Evolutionary conservation across 2,113 vertebrate genomes (phyloP), one percentile per base, ranked within the genome.

Genomic region (Petromus typicus): DNA sequence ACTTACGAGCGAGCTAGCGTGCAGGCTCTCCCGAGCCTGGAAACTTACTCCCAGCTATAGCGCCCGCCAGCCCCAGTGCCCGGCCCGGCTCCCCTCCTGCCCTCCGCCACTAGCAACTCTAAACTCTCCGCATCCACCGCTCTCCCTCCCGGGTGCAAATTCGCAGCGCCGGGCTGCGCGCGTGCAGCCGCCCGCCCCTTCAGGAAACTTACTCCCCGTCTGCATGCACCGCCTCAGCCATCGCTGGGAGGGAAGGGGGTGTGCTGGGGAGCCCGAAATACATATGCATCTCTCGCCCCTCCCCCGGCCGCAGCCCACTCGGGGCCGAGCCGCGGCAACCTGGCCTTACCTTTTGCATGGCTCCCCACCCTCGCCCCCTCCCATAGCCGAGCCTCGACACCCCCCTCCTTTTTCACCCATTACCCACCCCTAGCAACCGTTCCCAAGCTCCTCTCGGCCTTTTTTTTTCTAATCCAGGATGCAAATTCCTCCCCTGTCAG

Each of bases 401-500:
- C 94, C 97, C 96, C 95, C 95, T 73, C 91, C 75, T 57, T 89
- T 95, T 96, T 96, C 93, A 94, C 95, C 97, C 97, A 93, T 96
- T 97, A 98, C 97, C 97, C 97, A 97, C 97, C 97, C 96, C 96
- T 96, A 95, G 94, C 71, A 96, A 97, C 93, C 96, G 95, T 97
- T 95, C 95, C 96, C 96, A 96, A 97, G 96, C 96, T 97, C 92
- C 93, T 97, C 96, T 97, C 82, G 93, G 96, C 93, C 96, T 97
- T 90, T 93, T 97, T 95, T 95, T 94, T 84, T 73, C 43, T 73
- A 97, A 97, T 97, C 93, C 96, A 94, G 98, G 97, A 97, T 98
- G 97, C 94, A 98, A 98, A 98, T 95, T 88, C 89, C 97, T 97
- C 93, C 97, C 88, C 78, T 98, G 98, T 98, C 98, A 98, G 98